These are phyloP conservation scores for Vanessa cardui DNA, from an alignment of 2,888 invertebrate species.

Conservation along the genomic window DNA sequence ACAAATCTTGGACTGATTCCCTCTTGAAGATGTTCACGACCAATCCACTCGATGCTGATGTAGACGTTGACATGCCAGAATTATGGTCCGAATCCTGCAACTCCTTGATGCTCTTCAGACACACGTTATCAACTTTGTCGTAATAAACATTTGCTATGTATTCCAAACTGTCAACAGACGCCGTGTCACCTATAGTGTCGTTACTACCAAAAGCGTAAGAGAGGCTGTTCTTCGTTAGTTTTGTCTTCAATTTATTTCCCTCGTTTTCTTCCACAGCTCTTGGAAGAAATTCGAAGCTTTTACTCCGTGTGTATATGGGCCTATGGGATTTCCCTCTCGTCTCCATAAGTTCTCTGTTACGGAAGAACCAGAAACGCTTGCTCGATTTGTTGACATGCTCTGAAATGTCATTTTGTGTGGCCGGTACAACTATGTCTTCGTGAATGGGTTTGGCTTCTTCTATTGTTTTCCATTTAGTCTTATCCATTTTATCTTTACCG, in stretches of 20 bases:
- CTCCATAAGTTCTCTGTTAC: slow-evolving; percentile 63
- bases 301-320: slow-evolving; percentile 69
- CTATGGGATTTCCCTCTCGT: slow-evolving; percentile 45
- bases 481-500: slow-evolving; percentile 59
- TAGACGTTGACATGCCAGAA: slow-evolving; percentile 64
- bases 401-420: slow-evolving; percentile 34
- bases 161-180: slow-evolving; percentile 69
- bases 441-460: slow-evolving; percentile 55
- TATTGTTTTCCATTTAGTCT: slow-evolving; percentile 59
- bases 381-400: slow-evolving; percentile 63
- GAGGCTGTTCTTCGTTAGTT: slow-evolving; percentile 54
- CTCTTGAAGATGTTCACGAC: slow-evolving; percentile 63
- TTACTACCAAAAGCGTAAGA: slow-evolving; percentile 65
- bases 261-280: slow-evolving; percentile 62
- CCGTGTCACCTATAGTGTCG: slow-evolving; percentile 65
- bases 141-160: slow-evolving; percentile 68
- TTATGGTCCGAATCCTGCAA: slow-evolving; percentile 60
- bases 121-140: slow-evolving; percentile 65
- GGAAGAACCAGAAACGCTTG: slow-evolving; percentile 74
- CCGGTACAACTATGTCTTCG: slow-evolving; percentile 10
- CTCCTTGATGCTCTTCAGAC: slow-evolving; percentile 68
- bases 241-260: slow-evolving; percentile 44
- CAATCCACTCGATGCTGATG: slow-evolving; percentile 65
- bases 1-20: slow-evolving; percentile 66
- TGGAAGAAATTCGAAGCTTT: slow-evolving; percentile 76